A percentile compares a stretch with the other conserved stretches of the same genome.
Conservation (phyloP, 2,113 vertebrate genomes). For the Felis chaus region DNA sequence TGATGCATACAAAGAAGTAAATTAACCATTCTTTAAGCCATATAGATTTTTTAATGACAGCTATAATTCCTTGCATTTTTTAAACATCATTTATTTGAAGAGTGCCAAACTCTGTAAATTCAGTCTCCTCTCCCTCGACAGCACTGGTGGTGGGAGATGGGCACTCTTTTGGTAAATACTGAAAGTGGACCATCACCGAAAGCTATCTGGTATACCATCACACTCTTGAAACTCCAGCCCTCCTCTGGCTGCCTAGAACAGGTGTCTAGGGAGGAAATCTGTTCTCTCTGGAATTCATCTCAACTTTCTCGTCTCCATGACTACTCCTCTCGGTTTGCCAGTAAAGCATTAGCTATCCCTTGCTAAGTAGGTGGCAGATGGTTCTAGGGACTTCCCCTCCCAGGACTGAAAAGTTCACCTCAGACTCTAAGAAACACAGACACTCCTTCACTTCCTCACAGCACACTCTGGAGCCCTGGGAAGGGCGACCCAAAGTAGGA, state of each 20-base stretch:
- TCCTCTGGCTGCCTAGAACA: not conserved
- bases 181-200: not conserved
- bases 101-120: not conserved
- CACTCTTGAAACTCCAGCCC: not conserved
- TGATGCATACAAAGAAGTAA: not conserved
- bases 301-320: not conserved
- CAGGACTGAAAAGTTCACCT: not conserved
- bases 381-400: not conserved
- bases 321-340: not conserved
- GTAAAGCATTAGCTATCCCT: not conserved
- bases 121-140: not conserved
- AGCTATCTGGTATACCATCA: no score
- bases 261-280: not conserved
- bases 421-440: not conserved
- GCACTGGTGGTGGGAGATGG: not conserved
- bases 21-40: not conserved
- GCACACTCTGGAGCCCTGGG: not conserved
- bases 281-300: not conserved
- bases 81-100: not conserved
- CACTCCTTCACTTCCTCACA: not conserved
- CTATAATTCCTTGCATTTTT: not conserved
- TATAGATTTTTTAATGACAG: not conserved
- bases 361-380: not conserved
- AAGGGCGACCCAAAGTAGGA: not conserved
- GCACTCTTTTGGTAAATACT: not conserved